These are phyloP conservation scores for Steinernema hermaphroditum DNA, from an alignment of 2,888 invertebrate species.

Conservation along the genomic window DNA sequence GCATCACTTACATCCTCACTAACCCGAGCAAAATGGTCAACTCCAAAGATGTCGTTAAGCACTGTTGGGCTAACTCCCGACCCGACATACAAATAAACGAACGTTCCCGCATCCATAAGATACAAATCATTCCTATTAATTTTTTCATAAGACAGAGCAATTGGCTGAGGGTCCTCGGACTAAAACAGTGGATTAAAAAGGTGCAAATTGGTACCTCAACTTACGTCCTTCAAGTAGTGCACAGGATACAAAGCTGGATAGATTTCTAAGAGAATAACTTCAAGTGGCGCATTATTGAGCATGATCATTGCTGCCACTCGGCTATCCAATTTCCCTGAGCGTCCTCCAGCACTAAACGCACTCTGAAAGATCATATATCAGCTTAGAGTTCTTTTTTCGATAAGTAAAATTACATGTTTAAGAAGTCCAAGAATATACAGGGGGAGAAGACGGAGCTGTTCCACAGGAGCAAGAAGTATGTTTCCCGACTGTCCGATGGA, in stretches of 20 bases:
- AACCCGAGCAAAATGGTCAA: slow-evolving; percentile 76
- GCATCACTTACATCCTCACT: slow-evolving; percentile 73
- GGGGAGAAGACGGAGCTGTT: slow-evolving; percentile 78
- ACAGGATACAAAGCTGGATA: slow-evolving; percentile 91
- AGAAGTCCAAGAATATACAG: slow-evolving; percentile 84
- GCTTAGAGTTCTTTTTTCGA: slow-evolving; percentile 37
- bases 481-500: slow-evolving; percentile 44
- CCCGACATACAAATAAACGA: slow-evolving; percentile 82
- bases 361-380: slow-evolving; percentile 73
- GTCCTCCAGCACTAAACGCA: slow-evolving; percentile 82
- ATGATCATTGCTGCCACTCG: slow-evolving; percentile 88
- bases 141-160: slow-evolving; percentile 81
- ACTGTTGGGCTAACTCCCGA: slow-evolving; percentile 78
- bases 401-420: slow-evolving; percentile 72
- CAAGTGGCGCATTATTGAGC: slow-evolving; percentile 84
- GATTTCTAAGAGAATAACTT: slow-evolving; percentile 79
- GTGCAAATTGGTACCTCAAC: background rate
- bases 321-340: slow-evolving; percentile 86
- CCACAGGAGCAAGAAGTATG: slow-evolving; percentile 41
- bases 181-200: slow-evolving; percentile 32
- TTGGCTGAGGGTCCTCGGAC: slow-evolving; percentile 70
- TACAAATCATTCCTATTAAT: slow-evolving; percentile 82
- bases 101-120: slow-evolving; percentile 83
- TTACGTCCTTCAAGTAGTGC: slow-evolving; percentile 70
- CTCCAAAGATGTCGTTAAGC: slow-evolving; percentile 79